These are phyloP conservation scores for Parazoanthus atlanticus DNA, from an alignment of 92 coral and sea anemone species.

Conservation along the genomic window DNA sequence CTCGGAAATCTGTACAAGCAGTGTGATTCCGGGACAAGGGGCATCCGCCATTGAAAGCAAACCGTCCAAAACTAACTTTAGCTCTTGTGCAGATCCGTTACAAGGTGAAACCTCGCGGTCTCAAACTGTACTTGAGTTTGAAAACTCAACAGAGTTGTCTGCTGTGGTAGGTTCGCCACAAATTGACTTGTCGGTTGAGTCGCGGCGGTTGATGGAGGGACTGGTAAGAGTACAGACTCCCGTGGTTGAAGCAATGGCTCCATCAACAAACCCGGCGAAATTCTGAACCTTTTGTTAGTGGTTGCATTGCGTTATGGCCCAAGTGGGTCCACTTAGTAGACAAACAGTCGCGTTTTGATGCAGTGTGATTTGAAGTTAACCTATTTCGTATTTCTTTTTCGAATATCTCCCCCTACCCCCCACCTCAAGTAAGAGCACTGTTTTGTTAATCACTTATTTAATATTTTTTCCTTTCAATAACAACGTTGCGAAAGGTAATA, in stretches of 20 bases:
- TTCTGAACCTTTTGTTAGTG: background rate
- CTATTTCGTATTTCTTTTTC: background rate
- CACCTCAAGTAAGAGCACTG: background rate
- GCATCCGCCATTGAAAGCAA: background rate
- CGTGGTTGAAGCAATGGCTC: background rate
- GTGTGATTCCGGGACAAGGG: background rate
- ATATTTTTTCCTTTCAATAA: background rate
- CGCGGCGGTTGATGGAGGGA: background rate
- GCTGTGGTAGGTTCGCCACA: background rate
- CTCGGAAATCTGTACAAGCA: background rate
- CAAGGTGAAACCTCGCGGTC: background rate
- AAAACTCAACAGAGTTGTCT: background rate
- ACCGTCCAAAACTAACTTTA: background rate
- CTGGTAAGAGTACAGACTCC: background rate
- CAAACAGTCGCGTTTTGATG: background rate
- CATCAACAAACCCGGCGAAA: background rate
- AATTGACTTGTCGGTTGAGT: constrained; percentile 16
- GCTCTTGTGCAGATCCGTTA: background rate
- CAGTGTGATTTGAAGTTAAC: background rate
- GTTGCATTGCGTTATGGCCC: background rate
- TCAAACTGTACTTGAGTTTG: background rate
- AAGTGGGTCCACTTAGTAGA: background rate
- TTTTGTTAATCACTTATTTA: background rate
- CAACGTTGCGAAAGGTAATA: background rate
- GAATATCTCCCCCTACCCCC: background rate